Percentiles rank a stretch among this genome's conserved stretches.
These are phyloP conservation scores for Lomographa bimaculata DNA, from an alignment of 2,888 invertebrate genomes.

Conservation along the genomic window DNA sequence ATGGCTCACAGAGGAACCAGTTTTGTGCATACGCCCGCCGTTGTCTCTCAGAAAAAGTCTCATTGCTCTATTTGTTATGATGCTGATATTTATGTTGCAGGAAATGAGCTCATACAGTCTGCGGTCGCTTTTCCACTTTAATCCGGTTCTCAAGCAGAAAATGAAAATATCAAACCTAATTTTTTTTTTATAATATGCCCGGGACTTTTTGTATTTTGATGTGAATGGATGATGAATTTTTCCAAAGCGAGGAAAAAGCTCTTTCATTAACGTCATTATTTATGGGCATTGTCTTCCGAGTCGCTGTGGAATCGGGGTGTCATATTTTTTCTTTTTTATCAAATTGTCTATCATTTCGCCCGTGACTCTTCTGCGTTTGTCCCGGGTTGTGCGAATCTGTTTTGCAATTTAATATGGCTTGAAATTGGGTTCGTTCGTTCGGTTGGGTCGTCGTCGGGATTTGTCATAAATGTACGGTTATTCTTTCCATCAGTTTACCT, in stretches of 20 bases:
- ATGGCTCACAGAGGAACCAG: constrained; percentile 63
- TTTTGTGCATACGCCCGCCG: constrained; percentile 59
- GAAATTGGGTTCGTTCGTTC: constrained; percentile 6
- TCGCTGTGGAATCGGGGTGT: constrained; percentile 22
- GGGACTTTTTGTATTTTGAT: constrained; percentile 28
- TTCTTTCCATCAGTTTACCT: too few species aligned
- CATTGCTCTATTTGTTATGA: constrained; percentile 67
- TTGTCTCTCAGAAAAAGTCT: constrained; percentile 51
- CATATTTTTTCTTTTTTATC: constrained; percentile 25
- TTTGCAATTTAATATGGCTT: constrained; percentile 2
- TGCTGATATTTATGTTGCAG: constrained; percentile 58
- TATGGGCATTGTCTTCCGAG: constrained; percentile 24
- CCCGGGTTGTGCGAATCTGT: constrained; percentile 7
- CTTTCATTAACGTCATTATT: constrained; percentile 26
- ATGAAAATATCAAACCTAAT: constrained; percentile 36
- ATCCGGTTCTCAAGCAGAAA: constrained; percentile 47
- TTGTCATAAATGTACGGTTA: too few species aligned
- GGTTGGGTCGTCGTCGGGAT: too few species aligned
- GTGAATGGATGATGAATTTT: constrained; percentile 28
- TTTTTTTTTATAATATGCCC: constrained; percentile 32
- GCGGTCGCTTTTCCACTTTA: constrained; percentile 50
- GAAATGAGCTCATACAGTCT: constrained; percentile 60
- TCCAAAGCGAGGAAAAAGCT: constrained; percentile 25
- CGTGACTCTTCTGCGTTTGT: constrained; percentile 9
- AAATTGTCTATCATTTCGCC: constrained; percentile 25